Base-by-base conservation (phyloP, 2,797 vertebrate genomes). In the Falco cherrug region DNA sequence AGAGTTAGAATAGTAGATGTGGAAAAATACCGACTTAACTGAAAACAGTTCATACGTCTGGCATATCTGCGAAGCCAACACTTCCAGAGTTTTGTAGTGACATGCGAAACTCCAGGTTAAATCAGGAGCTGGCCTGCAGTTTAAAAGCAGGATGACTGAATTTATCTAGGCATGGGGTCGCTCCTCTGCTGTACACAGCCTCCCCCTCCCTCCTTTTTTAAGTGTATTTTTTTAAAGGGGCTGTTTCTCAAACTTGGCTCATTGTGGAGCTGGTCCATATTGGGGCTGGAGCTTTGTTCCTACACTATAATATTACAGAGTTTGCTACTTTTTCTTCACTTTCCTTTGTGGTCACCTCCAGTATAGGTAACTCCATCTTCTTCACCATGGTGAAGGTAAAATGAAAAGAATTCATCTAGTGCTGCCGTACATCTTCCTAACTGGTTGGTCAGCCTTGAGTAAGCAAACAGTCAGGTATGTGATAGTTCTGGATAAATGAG, bases 21-120 rank as follows among this genome's bases (percentile, higher is more conserved):
- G 95, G 97, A 95, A 96, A 97, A 97, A 89, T 89, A 94, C 93
- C 78, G 85, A 88, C 70, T 95, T 93, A 67, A 54, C 64, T 84
- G 91, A 65, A 80, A 89, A 67, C 51, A 71, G 33, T 89, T 94
- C 33, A 12, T 80, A 61, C 37, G 69, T 88, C 93, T 79, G 87
- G 75, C 73, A n/a, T 81, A 68, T 87, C 76, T 93, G 90, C 84
- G 90, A 89, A 95, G 64, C 65, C 54, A 81, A 65, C 76, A 25
- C 74, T 93, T 83, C 73, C 54, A 75, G 53, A 68, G 54, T 92
- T 90, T 73, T 84, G 28, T 82, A 92, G 63, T 56, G 87, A 76
- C 39, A 31, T n/a, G 43, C 78, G 77, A 79, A 88, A 82, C 45
- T 84, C 50, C 22, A 50, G 48, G 73, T 91, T 94, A 78, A 87